Conservation (phyloP, 2,797 vertebrate species). For the Darevskia nairensis region DNA sequence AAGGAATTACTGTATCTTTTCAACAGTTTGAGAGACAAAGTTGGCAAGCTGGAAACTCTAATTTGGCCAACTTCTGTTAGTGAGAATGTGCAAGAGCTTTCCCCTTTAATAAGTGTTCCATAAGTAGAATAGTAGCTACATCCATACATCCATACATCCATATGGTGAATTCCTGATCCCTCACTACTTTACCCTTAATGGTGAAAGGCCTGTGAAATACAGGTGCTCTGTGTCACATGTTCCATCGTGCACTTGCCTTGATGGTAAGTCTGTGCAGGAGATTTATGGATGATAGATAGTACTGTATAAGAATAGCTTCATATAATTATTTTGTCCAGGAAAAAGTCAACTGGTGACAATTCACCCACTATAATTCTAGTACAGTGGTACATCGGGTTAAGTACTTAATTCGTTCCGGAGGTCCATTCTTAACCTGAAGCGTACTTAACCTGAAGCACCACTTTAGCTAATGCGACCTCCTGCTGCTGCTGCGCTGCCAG, state of each 20-base stretch:
- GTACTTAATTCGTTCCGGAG: no score
- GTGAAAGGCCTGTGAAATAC: no score
- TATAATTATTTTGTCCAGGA: background rate
- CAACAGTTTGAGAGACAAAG: slow-evolving; percentile 7
- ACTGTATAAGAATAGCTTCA: background rate
- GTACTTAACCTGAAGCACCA: no score
- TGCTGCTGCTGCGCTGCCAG: no score
- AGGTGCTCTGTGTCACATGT: no score
- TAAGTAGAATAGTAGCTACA: background rate
- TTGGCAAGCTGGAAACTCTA: slow-evolving; percentile 1
- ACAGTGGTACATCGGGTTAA: no score
- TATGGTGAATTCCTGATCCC: background rate
- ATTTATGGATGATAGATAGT: background rate
- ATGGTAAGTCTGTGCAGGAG: background rate
- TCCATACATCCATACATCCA: no score
- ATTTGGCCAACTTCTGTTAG: background rate
- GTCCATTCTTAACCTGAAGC: no score
- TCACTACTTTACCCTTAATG: no score
- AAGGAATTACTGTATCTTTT: slow-evolving; percentile 13
- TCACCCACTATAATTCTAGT: background rate
- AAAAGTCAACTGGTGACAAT: background rate
- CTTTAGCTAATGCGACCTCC: no score
- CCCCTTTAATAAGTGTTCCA: background rate
- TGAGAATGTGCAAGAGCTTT: background rate
- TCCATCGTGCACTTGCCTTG: background rate